Evolutionary conservation across 2,113 vertebrate species (phyloP).

Genomic region (Oreotragus oreotragus): DNA sequence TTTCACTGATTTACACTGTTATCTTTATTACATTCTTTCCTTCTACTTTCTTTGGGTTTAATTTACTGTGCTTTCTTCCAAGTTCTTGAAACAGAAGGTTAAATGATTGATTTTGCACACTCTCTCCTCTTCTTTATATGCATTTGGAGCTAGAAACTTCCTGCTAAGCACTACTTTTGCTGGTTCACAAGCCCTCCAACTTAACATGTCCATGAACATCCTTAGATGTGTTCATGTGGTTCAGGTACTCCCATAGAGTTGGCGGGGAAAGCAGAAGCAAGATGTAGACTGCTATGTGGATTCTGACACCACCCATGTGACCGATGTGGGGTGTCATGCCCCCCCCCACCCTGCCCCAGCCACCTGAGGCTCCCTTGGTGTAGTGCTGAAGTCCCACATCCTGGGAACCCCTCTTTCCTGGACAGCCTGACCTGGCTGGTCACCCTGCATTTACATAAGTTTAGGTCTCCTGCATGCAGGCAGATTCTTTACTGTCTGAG

Average conservation of each 20-base stretch:
- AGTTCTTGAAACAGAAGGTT: not conserved
- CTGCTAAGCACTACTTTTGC: not conserved
- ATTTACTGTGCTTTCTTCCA: not conserved
- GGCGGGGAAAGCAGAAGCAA: not conserved
- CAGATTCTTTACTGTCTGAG: not conserved
- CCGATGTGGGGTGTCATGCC: not conserved
- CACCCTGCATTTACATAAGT: not conserved
- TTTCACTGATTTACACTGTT: not conserved
- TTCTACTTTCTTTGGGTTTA: not conserved
- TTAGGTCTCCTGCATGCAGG: not conserved
- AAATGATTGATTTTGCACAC: not conserved
- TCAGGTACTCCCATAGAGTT: not conserved
- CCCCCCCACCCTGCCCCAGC: fast-evolving
- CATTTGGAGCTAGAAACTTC: not conserved
- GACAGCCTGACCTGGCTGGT: not conserved
- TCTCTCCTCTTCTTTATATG: not conserved
- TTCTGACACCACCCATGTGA: not conserved
- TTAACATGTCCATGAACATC: not conserved
- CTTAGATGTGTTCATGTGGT: not conserved
- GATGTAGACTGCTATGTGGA: not conserved
- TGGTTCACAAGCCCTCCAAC: not conserved
- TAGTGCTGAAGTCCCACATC: not conserved
- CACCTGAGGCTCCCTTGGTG: not conserved
- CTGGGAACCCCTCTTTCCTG: not conserved
- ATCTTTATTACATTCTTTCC: not conserved